Conservation (phyloP, 2,888 invertebrate species). For the Oligia latruncula region DNA sequence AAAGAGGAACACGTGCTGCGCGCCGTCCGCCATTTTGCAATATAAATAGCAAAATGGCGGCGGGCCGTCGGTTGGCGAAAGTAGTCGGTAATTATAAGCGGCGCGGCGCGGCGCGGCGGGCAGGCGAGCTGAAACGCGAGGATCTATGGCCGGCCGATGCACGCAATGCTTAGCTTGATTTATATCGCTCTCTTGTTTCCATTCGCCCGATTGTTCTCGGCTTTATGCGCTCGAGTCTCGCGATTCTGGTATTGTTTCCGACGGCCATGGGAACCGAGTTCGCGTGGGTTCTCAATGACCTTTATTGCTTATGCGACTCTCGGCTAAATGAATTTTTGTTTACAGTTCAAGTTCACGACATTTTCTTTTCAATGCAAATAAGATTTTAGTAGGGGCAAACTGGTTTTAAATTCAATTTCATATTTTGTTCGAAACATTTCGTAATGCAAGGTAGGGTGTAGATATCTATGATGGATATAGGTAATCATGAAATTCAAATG, state of each 20-base stretch:
- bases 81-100: conserved; percentile 88
- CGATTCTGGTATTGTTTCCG: conserved; percentile 85
- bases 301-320: conserved; percentile 75
- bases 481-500: conserved; percentile 75
- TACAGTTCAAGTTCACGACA: conserved; percentile 75
- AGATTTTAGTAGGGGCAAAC: conserved; percentile 15
- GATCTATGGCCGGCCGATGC: conserved; percentile 86
- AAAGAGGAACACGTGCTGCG: conserved; percentile 85
- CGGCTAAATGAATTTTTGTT: conserved; percentile 70
- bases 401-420: conserved; percentile 28
- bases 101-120: conserved; percentile 76
- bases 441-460: conserved; percentile 28
- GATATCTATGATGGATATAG: conserved; percentile 14
- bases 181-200: conserved; percentile 88
- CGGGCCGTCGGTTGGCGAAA: conserved; percentile 87
- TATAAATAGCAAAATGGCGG: conserved; percentile 90
- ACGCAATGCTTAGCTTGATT: conserved; percentile 89
- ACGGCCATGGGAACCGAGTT: conserved; percentile 83
- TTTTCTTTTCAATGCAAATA: conserved; percentile 56
- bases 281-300: conserved; percentile 80
- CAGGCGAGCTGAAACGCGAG: conserved; percentile 84
- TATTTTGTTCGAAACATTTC: conserved; percentile 19
- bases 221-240: conserved; percentile 82
- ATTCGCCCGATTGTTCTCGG: conserved; percentile 86
- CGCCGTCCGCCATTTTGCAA: conserved; percentile 87